Evolutionary conservation across 2,888 invertebrate species (phyloP), one percentile per base, ranked within the genome.

Genomic region (Hyles lineata): DNA sequence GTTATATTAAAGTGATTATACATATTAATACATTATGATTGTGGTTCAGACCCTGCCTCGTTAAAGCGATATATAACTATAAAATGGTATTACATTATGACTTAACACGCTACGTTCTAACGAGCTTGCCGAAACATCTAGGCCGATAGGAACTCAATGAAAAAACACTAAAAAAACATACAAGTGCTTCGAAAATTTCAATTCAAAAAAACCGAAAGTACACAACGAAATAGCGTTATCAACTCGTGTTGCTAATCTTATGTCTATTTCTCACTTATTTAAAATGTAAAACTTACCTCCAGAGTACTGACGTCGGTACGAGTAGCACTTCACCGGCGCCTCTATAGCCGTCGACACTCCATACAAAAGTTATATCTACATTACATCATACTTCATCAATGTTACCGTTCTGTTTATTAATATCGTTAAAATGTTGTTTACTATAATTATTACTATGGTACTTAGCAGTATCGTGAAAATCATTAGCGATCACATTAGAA

Each of bases 21-120:
- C 81, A 80, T 85, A 80, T 84, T 82, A 82, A 85, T 83, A 83
- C 83, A 86, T 87, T 87, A 87, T 89, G 91, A 90, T 91, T 90
- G 89, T 92, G 90, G 89, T 92, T 90, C 87, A 89, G 92, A 94
- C 94, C 94, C 94, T 94, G 94, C 93, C 90, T 93, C 91, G 92
- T 93, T 92, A 89, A 93, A 93, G 93, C 93, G 87, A 91, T 83
- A 91, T 83, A 80, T 84, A 89, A 85, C 88, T 91, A 91, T 86
- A 84, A 88, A 86, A 89, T 87, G 84, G 86, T 90, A 90, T 79
- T 90, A 90, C 88, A 63, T 71, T 62, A 58, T 63, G 55, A 67
- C 58, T 58, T 72, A 72, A 72, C 58, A 71, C 58, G 55, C 72
- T 72, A 72, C 62, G 35, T 58, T 58, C 63, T 67, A 62, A 32